Percentiles rank a stretch among this genome's conserved stretches.
These are phyloP conservation scores for Amphiduros pacificus DNA, from an alignment of 2,888 invertebrate species.

Conservation along the genomic window DNA sequence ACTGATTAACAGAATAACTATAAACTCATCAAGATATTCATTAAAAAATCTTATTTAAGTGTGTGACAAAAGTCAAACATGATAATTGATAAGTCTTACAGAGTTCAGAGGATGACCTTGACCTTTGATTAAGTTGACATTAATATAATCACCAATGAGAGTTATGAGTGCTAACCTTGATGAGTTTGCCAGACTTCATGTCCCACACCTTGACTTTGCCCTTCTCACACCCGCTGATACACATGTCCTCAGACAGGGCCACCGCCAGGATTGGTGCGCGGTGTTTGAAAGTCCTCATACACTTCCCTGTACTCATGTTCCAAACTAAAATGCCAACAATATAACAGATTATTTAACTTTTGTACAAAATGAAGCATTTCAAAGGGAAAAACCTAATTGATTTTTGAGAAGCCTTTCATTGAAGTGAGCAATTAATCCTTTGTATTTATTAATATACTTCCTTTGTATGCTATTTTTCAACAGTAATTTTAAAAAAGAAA, in stretches of 20 bases:
- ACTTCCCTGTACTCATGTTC: conserved; percentile 54
- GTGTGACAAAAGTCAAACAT: not conserved
- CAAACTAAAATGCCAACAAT: conserved; percentile 47
- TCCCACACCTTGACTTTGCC: conserved; percentile 59
- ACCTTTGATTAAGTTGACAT: not conserved
- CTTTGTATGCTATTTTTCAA: too few species aligned
- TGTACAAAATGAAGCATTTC: too few species aligned
- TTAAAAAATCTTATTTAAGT: not conserved
- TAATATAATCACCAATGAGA: not conserved
- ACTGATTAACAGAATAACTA: too few species aligned
- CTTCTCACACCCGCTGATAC: conserved; percentile 54
- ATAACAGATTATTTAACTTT: too few species aligned
- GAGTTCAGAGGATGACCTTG: not conserved
- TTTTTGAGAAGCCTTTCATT: too few species aligned
- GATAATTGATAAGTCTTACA: not conserved
- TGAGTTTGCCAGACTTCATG: conserved; percentile 46
- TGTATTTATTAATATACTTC: too few species aligned
- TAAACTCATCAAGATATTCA: not conserved
- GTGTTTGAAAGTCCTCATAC: conserved; percentile 53
- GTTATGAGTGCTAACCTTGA: conserved; percentile 50
- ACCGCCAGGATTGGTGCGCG: conserved; percentile 48
- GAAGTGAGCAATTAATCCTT: too few species aligned
- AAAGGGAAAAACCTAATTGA: too few species aligned
- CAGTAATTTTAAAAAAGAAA: too few species aligned
- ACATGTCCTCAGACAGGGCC: conserved; percentile 43